These are phyloP conservation scores for Macroglossus sobrinus DNA, from an alignment of 2,113 vertebrate genomes.

Conservation along the genomic window DNA sequence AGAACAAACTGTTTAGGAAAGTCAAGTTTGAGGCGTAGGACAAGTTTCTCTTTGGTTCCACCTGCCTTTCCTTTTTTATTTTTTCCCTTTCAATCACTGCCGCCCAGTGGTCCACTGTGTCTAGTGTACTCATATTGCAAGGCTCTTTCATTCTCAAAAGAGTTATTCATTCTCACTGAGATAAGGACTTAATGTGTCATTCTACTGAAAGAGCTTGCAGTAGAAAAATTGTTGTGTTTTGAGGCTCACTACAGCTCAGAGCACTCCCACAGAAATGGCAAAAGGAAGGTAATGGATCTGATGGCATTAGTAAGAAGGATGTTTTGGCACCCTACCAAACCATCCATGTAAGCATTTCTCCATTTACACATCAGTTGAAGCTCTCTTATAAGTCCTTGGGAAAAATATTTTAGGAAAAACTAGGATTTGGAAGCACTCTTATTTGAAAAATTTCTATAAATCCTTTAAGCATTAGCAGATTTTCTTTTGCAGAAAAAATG, in stretches of 20 bases:
- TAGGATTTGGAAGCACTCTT: background rate
- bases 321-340: background rate
- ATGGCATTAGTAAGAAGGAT: background rate
- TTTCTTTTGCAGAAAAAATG: background rate
- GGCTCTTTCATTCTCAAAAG: background rate
- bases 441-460: conserved; percentile 38
- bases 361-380: background rate
- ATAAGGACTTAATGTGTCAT: background rate
- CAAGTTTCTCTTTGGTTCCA: background rate
- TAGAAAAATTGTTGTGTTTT: background rate
- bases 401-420: conserved; percentile 19
- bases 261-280: background rate
- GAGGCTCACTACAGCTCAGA: background rate
- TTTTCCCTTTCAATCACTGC: background rate
- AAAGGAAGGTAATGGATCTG: background rate
- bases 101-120: background rate
- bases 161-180: background rate
- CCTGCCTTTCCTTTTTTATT: background rate
- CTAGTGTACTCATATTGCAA: background rate
- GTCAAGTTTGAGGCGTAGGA: background rate
- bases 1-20: background rate
- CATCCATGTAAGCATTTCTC: background rate
- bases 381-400: background rate
- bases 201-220: background rate
- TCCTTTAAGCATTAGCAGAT: background rate